These are phyloP conservation scores for Hyla sarda DNA, from an alignment of 2,113 vertebrate species.

Conservation along the genomic window DNA sequence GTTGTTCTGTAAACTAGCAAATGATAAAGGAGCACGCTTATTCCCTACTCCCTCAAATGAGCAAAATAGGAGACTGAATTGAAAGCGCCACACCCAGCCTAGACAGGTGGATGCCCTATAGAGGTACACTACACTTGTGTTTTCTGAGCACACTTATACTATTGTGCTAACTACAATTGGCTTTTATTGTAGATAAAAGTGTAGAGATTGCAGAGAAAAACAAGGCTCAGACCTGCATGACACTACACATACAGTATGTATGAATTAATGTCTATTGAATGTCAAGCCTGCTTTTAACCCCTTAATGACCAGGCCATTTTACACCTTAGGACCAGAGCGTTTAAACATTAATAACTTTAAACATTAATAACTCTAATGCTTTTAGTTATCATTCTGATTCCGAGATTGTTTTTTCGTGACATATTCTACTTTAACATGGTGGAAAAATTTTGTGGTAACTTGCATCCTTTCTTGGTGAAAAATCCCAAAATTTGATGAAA, in stretches of 20 bases:
- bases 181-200: slow-evolving; percentile 19
- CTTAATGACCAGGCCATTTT: too few species aligned
- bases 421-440: too few species aligned
- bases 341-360: too few species aligned
- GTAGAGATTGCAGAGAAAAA: not conserved
- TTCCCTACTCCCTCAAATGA: not conserved
- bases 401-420: too few species aligned
- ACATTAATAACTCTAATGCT: too few species aligned
- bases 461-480: too few species aligned
- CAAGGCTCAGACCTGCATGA: not conserved
- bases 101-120: slow-evolving; percentile 17
- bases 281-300: not conserved
- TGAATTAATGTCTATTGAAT: not conserved
- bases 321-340: too few species aligned
- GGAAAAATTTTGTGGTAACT: too few species aligned
- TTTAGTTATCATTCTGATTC: too few species aligned
- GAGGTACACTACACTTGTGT: not conserved
- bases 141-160: not conserved
- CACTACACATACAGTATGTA: not conserved
- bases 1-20: not conserved
- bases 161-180: not conserved
- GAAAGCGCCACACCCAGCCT: not conserved
- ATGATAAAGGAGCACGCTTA: not conserved
- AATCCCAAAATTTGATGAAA: too few species aligned
- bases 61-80: not conserved